Percentiles rank a stretch among this genome's conserved stretches.
Evolutionary conservation across 2,888 invertebrate genomes (phyloP).

Genomic region (Calephelis perditalis): DNA sequence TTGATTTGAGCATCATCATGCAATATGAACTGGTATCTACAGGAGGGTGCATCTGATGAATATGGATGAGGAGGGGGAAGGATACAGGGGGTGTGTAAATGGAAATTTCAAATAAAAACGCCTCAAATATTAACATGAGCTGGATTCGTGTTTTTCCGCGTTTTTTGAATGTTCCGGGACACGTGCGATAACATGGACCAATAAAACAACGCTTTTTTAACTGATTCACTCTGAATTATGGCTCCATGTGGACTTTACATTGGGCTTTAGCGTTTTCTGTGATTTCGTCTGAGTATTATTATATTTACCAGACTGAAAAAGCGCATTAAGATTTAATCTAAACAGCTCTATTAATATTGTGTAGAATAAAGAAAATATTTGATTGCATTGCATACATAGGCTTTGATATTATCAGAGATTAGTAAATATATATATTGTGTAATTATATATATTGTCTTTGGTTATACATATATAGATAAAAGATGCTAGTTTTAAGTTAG

Average conservation of each 20-base stretch:
- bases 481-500: too few relatives aligned
- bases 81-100: constrained; percentile 56
- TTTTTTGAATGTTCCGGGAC: constrained; percentile 47
- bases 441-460: too few relatives aligned
- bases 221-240: constrained; percentile 31
- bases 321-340: too few relatives aligned
- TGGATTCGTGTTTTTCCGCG: constrained; percentile 69
- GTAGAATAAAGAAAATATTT: too few relatives aligned
- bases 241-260: constrained; percentile 7
- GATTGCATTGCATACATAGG: too few relatives aligned
- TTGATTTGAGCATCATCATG: constrained; percentile 29
- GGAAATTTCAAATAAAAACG: constrained; percentile 79
- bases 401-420: too few relatives aligned
- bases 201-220: constrained; percentile 44
- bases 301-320: too few relatives aligned
- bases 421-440: too few relatives aligned
- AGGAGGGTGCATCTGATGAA: constrained; percentile 81
- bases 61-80: constrained; percentile 77
- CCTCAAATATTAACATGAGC: constrained; percentile 77
- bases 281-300: background rate
- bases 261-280: background rate
- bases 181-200: constrained; percentile 57
- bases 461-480: too few relatives aligned
- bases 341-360: too few relatives aligned
- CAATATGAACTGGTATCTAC: constrained; percentile 35